Base-by-base conservation (phyloP, 2,113 vertebrate species). In the Spermophilus dauricus region DNA sequence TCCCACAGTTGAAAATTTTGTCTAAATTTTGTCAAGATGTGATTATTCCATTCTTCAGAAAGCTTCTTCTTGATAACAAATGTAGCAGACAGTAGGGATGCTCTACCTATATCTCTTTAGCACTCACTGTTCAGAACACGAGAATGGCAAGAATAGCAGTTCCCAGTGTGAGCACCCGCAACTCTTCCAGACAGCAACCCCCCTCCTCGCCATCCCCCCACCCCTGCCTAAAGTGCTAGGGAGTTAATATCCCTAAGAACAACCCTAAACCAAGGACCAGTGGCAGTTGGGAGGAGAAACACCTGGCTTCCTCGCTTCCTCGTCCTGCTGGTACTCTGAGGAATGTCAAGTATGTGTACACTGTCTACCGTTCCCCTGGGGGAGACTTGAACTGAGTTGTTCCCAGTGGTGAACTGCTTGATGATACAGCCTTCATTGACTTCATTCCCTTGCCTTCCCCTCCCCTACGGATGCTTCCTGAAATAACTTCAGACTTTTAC, bases 1-100 rank as follows among this genome's bases (percentile, higher is more conserved):
- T 87, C 82, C 58, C 34, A 8, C 65, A n/a, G 69, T 76, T 87
- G 76, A 78, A 93, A 72, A 76, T 86, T 92, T 80, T 67, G 4
- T 42, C 89, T 95, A 53, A 61, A 82, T 93, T 91, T 95, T 84
- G 42, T 91, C 53, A 73, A 75, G 22, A 63, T 58, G 14, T 63
- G 48, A 90, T 48, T 96, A 86, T 91, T 90, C n/a, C 30, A 24
- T 58, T 58, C 56, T 58, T 58, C 56, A 22, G 11, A 83, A 70
- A 69, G 18, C n/a, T 90, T 78, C 78, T 8, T 76, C 65, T 81
- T 45, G 65, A 4, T 84, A 75, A 91, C 61, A 90, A 89, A 93
- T 8, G 6, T 22, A 78, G 63, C 12, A 37, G 80, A 42, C 8
- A 80, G 76, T 39, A 58, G 42, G 8, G 45, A 63, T 20, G 56